A percentile compares a stretch with the other conserved stretches of the same genome.
phyloP scores from a whole-genome alignment of 2,797 vertebrate genomes.

The Jordanella pulchra region DNA sequence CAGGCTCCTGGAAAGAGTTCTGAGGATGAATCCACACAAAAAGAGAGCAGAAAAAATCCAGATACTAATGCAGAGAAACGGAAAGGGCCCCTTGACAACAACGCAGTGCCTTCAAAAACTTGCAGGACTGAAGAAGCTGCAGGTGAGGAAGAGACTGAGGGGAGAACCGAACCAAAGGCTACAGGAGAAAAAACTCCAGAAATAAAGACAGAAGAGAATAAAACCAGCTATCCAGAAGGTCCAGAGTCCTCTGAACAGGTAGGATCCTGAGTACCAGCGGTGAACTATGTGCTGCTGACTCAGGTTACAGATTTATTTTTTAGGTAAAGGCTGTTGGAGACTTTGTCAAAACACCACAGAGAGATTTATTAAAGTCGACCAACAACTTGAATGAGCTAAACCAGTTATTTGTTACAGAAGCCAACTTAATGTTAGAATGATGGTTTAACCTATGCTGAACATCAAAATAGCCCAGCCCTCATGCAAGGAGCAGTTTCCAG shows the following conservation, averaged over 20 bases:
- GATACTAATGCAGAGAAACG: background rate
- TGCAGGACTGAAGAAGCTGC: background rate
- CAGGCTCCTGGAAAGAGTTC: background rate
- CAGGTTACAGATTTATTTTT: no score
- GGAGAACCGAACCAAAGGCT: background rate
- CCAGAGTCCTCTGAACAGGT: conserved; percentile 19
- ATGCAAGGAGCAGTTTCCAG: no score
- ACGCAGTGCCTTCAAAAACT: background rate
- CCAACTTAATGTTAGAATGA: no score
- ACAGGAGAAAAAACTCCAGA: background rate
- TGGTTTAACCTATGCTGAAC: no score
- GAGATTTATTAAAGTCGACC: no score
- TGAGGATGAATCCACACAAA: background rate
- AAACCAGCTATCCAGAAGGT: background rate
- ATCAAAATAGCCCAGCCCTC: no score
- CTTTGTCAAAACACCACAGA: no score
- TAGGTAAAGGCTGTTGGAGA: no score
- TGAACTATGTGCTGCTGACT: no score
- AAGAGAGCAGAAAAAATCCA: background rate
- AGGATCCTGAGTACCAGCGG: background rate
- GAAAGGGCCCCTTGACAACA: background rate
- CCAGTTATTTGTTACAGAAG: no score
- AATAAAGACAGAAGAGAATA: background rate
- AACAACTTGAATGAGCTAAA: no score
- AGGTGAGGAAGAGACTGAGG: background rate